Evolutionary conservation across 64 coral and sea anemone genomes (phyloP).

Genomic region (Montipora sp.): DNA sequence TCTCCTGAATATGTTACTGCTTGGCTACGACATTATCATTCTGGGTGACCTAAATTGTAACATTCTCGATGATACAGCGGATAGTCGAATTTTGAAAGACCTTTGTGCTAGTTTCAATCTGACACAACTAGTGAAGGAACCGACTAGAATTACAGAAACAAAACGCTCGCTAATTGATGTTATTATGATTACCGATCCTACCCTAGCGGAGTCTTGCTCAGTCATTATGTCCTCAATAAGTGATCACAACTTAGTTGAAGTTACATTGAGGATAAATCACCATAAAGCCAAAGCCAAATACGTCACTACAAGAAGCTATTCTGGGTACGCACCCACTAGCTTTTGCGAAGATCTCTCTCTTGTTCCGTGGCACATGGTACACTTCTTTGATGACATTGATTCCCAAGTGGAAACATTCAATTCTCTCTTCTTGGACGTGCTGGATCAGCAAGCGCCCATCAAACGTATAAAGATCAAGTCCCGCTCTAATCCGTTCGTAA

Average conservation of each 20-base stretch:
- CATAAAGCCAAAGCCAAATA: constrained; percentile 44
- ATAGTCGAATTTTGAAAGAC: constrained; percentile 8
- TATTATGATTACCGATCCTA: neutral
- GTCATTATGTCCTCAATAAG: constrained; percentile 31
- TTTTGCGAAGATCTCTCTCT: constrained; percentile 21
- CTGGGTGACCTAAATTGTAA: constrained; percentile 32
- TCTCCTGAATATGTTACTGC: constrained; percentile 26
- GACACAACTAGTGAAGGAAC: constrained; percentile 17
- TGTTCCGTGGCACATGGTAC: constrained; percentile 39
- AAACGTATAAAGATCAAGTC: constrained; percentile 48
- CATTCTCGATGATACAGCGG: constrained; percentile 7
- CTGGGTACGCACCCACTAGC: constrained; percentile 7
- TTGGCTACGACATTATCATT: constrained; percentile 26
- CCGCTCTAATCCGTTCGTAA: constrained; percentile 38
- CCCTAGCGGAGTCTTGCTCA: constrained; percentile 3
- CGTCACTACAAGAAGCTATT: constrained; percentile 38
- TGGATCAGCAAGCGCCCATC: constrained; percentile 14
- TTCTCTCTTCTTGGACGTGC: constrained; percentile 42
- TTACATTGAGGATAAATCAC: neutral
- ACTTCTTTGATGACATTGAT: constrained; percentile 55
- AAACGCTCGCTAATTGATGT: neutral
- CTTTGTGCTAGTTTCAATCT: neutral
- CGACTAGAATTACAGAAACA: constrained; percentile 18
- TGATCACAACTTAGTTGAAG: constrained; percentile 7
- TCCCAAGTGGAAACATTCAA: constrained; percentile 45